Conservation (phyloP, 2,797 vertebrate species). For the Pristis pectinata region DNA sequence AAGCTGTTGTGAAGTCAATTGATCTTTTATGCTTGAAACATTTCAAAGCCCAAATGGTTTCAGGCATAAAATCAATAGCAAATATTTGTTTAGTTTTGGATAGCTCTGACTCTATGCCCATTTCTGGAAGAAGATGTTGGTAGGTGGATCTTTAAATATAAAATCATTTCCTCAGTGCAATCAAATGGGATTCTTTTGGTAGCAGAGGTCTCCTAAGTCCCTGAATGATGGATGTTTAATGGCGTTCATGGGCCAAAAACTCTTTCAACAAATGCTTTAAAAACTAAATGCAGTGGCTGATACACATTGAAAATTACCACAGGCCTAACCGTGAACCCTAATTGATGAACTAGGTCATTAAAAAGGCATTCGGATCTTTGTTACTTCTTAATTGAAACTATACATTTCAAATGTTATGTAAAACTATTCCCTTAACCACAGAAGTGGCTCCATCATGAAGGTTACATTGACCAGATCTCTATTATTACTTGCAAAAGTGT, state of each 20-base stretch:
- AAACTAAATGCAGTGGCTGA: background rate
- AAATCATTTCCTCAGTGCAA: background rate
- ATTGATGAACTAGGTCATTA: background rate
- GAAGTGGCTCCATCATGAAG: background rate
- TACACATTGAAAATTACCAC: background rate
- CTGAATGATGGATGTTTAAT: background rate
- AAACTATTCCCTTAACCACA: background rate
- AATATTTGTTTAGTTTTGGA: background rate
- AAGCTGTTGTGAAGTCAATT: background rate
- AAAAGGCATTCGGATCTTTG: background rate
- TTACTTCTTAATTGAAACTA: background rate
- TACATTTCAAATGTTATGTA: background rate
- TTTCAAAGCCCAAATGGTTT: background rate
- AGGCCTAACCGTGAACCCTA: background rate
- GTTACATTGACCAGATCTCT: background rate
- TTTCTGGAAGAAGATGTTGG: background rate
- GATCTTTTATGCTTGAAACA: background rate
- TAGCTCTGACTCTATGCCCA: background rate
- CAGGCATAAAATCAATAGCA: background rate
- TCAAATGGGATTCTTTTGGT: background rate
- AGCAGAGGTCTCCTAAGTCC: background rate
- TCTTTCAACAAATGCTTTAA: background rate
- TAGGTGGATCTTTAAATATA: background rate
- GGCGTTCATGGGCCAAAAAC: background rate
- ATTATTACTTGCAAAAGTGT: background rate